Base-by-base conservation (phyloP, 2,113 vertebrate genomes). In the Diadophis punctatus region DNA sequence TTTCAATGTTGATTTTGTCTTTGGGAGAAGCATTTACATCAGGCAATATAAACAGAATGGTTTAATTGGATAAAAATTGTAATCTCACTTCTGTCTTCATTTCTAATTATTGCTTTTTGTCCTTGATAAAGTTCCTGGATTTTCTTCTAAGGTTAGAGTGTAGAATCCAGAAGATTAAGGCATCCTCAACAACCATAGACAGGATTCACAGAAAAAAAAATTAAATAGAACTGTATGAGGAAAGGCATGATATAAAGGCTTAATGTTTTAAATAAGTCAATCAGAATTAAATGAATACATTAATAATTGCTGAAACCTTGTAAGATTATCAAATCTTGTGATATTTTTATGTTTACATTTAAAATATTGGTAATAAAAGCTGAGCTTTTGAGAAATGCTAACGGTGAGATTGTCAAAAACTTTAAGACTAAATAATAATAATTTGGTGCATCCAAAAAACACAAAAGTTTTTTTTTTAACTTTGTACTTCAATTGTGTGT, bases 1-100 rank as follows among this genome's bases (percentile, higher is more conserved):
- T 96, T 94, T 94, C 89, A 84, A 7, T 86, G 43, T 49, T 86
- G 85, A 48, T 49, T 86, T 48, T 86, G 46, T 86, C 85, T 49
- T 14, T 23, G 16, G 10, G 23, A 49, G 86, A 87, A 51, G 2
- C 6, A 52, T 87, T 87, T 87, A 87, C 16, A 87, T 52, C 49
- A 52, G n/a, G 7, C n/a, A 51, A 30, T 51, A 20, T n/a, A 87
- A 48, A 49, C 23, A 86, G 25, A 49, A 49, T 27, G 25, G 23
- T 49, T 86, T 49, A 86, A 49, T 11, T 11, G 92, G 68, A 34
- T 88, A 90, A 94, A 93, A 94, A 3, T 30, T 46, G 27, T n/a
- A n/a, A 25, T 23, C 27, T 23, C 48, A 16, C 56, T 49, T 20
- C 16, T 63, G 8, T 9, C 3, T 14, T 49, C 12, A 49, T 10